Evolutionary conservation across 2,797 vertebrate species (phyloP), one percentile per base, ranked within the genome.

Genomic region (Falco berigora): DNA sequence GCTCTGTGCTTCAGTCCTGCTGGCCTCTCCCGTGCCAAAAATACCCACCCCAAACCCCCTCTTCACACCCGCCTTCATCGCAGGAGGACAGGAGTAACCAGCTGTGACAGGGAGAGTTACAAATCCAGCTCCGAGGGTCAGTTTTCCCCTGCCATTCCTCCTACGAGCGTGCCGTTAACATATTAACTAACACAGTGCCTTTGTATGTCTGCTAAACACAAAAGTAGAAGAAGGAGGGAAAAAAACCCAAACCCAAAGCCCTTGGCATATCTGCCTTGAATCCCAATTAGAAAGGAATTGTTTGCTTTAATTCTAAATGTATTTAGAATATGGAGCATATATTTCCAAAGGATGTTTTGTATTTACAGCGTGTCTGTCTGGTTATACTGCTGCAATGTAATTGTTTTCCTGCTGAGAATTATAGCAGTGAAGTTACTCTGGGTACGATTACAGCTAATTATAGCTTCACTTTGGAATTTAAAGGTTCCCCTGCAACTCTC

Each of bases 361-460:
- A 98, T 98, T 98, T 98, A 98, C 97, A 97, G 96, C 92, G 7
- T 98, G 96, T 97, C 97, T 98, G 84, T 97, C 95, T 97, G 93
- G 97, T 98, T 98, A 97, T 94, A 97, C 8, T 94, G 91, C 96
- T 96, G 96, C 97, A 98, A 73, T 96, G 95, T 98, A 98, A 98
- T 98, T 98, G 97, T 98, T 98, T 98, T 97, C 98, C 98, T 98
- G 97, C 98, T 98, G 98, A 98, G 98, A 98, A 97, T 98, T 97
- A 98, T 94, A 97, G 96, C 97, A 95, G 92, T 71, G 96, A 97
- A 98, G 97, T 98, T 98, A 98, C 97, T 97, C 92, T 97, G 98
- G 97, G 97, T 97, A 94, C 92, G 76, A 97, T 98, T 98, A 98
- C 93, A 97, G 97, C 97, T 98, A 97, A 98, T 98, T 98, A 98